Evolutionary conservation across 2,113 vertebrate genomes (phyloP).

Genomic region (Carlito syrichta): DNA sequence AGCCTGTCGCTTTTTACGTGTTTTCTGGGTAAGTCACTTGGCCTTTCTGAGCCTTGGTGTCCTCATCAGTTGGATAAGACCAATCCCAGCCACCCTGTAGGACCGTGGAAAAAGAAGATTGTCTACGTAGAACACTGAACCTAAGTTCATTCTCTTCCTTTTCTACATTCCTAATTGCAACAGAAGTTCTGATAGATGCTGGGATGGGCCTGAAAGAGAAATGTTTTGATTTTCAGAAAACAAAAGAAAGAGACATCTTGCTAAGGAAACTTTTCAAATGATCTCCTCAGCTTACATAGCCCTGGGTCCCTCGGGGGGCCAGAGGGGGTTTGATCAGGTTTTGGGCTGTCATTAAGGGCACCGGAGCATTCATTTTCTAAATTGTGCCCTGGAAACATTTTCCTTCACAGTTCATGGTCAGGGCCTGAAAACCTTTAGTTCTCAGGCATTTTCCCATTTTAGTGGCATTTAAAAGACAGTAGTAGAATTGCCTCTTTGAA

Average conservation of each 20-base stretch:
- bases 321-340: neutral
- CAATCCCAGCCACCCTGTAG: too few relatives aligned
- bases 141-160: neutral
- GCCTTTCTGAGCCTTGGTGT: neutral
- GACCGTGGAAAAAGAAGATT: neutral
- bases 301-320: neutral
- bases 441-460: neutral
- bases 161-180: neutral
- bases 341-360: neutral
- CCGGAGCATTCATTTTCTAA: neutral
- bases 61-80: neutral
- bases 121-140: accelerated
- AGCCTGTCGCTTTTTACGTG: neutral
- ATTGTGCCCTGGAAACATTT: neutral
- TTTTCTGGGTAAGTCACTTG: neutral
- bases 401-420: neutral
- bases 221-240: neutral
- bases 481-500: neutral
- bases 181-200: neutral
- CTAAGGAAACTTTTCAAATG: neutral
- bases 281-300: neutral
- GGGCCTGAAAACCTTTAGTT: neutral
- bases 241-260: neutral
- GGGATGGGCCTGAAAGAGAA: neutral
- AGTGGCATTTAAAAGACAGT: neutral